Evolutionary conservation across 2,888 invertebrate genomes (phyloP), one percentile per base, ranked within the genome.

Genomic region (Ceraclea dissimilis): DNA sequence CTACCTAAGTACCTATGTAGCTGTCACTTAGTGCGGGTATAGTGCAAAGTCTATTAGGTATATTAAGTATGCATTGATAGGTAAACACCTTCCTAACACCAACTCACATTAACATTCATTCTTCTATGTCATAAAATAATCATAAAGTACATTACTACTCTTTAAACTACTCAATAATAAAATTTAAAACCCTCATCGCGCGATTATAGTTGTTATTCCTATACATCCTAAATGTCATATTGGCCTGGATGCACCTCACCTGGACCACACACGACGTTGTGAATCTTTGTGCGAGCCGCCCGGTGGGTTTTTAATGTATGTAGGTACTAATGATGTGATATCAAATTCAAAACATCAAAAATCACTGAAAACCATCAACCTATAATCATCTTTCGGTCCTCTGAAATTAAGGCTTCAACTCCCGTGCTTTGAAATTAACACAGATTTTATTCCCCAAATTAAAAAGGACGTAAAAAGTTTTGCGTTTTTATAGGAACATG

Each of bases 231-330:
- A 39, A 39, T 8, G 8, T 39, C 39, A 39, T 8, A n/a, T 39
- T 39, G 39, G 39, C 13, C n/a, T 16, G 39, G 11, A 33, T 18
- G n/a, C 26, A 8, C 47, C 2, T 16, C 50, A 13, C 22, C 39
- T 20, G 57, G 60, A 60, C 60, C 60, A 60, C 60, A 60, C 60
- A 60, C 60, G 60, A 51, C 53, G 60, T 54, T 46, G 52, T 13
- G 19, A 49, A 58, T 60, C 60, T 60, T 60, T 60, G 60, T 56
- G 51, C 55, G 52, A 52, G 53, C 60, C 60, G 60, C 60, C 52
- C 51, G 58, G 58, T 60, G 60, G 57, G 58, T 54, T 60, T 56
- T 60, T 56, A 56, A 56, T 56, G 56, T 49, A 49, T 56, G 43
- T n/a, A n/a, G n/a, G n/a, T 39, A 52, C 49, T 58, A 60, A 60